These are phyloP conservation scores for Brachyhypopomus gauderio DNA, from an alignment of 2,113 vertebrate species.

Conservation along the genomic window DNA sequence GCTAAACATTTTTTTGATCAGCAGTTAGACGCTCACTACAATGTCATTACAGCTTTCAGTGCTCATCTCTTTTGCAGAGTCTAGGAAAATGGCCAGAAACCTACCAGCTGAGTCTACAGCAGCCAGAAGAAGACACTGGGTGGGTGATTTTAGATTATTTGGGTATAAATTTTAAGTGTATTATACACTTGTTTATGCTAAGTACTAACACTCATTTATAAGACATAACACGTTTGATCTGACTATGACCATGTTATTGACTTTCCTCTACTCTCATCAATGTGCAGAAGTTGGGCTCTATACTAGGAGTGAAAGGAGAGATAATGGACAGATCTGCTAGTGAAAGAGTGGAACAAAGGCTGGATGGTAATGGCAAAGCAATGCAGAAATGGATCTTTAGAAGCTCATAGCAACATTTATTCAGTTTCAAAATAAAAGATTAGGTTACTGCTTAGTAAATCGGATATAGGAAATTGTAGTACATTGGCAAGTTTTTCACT, in stretches of 20 bases:
- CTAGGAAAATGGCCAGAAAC: constrained; percentile 13
- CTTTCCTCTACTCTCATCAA: background rate
- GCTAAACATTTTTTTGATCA: background rate
- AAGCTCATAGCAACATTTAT: background rate
- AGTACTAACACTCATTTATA: no score
- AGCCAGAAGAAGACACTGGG: constrained; percentile 11
- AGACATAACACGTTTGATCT: no score
- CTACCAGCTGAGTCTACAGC: background rate
- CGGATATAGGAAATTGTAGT: background rate
- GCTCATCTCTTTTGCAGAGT: constrained; percentile 22
- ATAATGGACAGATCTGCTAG: constrained; percentile 2
- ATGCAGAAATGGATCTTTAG: background rate
- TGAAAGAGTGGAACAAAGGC: background rate
- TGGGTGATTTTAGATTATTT: constrained; percentile 18
- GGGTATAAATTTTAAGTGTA: background rate
- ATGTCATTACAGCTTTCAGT: background rate
- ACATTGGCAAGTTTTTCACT: no score
- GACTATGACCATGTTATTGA: background rate
- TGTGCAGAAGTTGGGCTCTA: constrained; percentile 22
- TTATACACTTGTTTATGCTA: no score
- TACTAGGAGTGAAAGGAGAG: constrained; percentile 12
- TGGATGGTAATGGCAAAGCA: constrained; percentile 11
- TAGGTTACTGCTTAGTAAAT: background rate
- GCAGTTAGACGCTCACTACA: background rate
- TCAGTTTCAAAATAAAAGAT: background rate